Conservation (phyloP, 23 tunicate species). For the Aplidium turbinatum region DNA sequence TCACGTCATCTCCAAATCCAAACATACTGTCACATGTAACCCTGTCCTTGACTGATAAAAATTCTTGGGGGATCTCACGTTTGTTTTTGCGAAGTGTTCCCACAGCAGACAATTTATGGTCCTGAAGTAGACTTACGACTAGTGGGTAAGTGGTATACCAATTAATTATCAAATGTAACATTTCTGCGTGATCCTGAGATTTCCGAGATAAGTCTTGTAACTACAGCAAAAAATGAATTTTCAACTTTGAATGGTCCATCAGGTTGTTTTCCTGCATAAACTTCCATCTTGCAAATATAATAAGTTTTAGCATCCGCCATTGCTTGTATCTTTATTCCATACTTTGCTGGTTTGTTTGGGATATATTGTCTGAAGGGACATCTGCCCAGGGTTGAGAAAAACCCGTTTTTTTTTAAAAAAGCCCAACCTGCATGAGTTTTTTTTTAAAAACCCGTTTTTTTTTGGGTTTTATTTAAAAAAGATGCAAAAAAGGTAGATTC, state of each 20-base stretch:
- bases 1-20: slow-evolving; percentile 17
- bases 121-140: slow-evolving; percentile 12
- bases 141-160: slow-evolving; percentile 7
- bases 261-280: slow-evolving; percentile 4
- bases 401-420: too few relatives aligned
- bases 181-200: neutral
- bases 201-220: slow-evolving; percentile 10
- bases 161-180: slow-evolving; percentile 27
- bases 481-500: too few relatives aligned
- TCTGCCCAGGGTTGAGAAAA: too few relatives aligned
- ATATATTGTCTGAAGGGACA: slow-evolving; percentile 11
- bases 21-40: slow-evolving; percentile 5
- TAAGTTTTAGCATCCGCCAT: neutral
- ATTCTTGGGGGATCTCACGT: slow-evolving; percentile 2
- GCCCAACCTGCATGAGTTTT: too few relatives aligned
- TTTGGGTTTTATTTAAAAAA: too few relatives aligned
- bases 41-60: neutral
- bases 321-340: slow-evolving; percentile 1
- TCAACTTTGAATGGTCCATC: slow-evolving; percentile 8
- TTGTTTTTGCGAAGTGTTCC: slow-evolving; percentile 13
- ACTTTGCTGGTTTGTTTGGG: slow-evolving; percentile 6
- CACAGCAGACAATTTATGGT: slow-evolving; percentile 26
- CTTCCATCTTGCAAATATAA: neutral
- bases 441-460: too few relatives aligned
- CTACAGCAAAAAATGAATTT: neutral